Conservation (phyloP, 2,888 invertebrate genomes). For the Polietes domitor region DNA sequence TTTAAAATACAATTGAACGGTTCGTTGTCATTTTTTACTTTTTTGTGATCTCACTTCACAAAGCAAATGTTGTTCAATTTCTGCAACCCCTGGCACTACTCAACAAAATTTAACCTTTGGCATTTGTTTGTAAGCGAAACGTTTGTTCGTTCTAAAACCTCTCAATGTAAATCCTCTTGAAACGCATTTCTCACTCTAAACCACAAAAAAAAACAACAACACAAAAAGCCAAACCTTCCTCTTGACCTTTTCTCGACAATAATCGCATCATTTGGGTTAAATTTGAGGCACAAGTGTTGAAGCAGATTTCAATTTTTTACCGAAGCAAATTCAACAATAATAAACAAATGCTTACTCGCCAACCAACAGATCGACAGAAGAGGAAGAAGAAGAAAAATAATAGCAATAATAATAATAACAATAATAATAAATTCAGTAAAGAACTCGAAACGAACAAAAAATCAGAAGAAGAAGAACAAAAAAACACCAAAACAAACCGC, state of each 20-base stretch:
- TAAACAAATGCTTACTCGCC: not conserved
- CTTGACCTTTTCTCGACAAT: conserved; percentile 10
- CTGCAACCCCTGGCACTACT: too few relatives aligned
- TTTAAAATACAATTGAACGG: too few relatives aligned
- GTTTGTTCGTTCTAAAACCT: not conserved
- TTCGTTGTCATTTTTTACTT: too few relatives aligned
- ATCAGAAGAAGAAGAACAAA: not conserved
- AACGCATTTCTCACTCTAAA: too few relatives aligned
- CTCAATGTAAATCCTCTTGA: not conserved
- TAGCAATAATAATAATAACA: not conserved
- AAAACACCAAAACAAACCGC: conserved; percentile 1
- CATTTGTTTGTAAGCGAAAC: not conserved
- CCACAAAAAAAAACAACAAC: too few relatives aligned
- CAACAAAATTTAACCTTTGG: not conserved
- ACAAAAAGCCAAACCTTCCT: conserved; percentile 6
- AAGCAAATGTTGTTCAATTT: too few relatives aligned
- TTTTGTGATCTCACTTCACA: too few relatives aligned
- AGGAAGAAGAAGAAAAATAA: not conserved
- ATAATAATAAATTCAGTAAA: conserved; percentile 29
- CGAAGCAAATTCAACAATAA: not conserved
- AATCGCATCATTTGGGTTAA: conserved; percentile 19
- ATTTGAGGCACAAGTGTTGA: conserved; percentile 7
- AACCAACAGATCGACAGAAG: too few relatives aligned
- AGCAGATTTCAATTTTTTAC: not conserved
- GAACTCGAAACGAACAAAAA: not conserved